A percentile compares a stretch with the other conserved stretches of the same genome.
These are phyloP conservation scores for Urocyon cinereoargenteus DNA, from an alignment of 2,797 vertebrate genomes.

Conservation along the genomic window DNA sequence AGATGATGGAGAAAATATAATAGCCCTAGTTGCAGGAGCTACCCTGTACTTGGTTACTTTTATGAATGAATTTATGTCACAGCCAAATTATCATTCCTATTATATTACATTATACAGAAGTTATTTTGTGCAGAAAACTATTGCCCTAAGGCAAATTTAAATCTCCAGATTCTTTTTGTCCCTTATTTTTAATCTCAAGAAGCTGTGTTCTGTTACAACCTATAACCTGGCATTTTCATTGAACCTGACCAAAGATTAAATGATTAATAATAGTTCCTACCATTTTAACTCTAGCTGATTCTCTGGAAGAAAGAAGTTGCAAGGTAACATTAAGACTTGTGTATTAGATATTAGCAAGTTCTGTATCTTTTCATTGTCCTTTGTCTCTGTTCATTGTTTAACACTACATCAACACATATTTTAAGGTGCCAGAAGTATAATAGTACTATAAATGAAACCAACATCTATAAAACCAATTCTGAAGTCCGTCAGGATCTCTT, in stretches of 20 bases:
- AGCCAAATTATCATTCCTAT: conserved; percentile 68
- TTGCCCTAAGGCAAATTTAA: conserved; percentile 61
- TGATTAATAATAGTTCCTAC: background rate
- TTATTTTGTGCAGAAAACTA: conserved; percentile 60
- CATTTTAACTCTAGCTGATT: background rate
- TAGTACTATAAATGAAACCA: background rate
- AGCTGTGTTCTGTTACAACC: conserved; percentile 52
- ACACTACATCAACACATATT: background rate
- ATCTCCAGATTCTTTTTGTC: background rate
- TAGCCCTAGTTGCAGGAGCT: background rate
- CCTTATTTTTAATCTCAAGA: conserved; percentile 47
- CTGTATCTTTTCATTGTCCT: background rate
- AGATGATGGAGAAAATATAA: background rate
- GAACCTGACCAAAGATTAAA: background rate
- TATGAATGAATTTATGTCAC: conserved; percentile 69
- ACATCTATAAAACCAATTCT: background rate
- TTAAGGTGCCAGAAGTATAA: background rate
- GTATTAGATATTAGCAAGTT: background rate
- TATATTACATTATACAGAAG: conserved; percentile 67
- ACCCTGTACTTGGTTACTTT: conserved; percentile 42
- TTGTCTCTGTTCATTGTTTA: background rate
- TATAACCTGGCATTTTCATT: background rate
- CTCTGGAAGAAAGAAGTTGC: background rate
- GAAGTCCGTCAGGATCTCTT: background rate
- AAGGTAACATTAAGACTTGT: background rate